These are phyloP conservation scores for Theristicus caerulescens DNA, from an alignment of 2,113 vertebrate genomes.

Conservation along the genomic window DNA sequence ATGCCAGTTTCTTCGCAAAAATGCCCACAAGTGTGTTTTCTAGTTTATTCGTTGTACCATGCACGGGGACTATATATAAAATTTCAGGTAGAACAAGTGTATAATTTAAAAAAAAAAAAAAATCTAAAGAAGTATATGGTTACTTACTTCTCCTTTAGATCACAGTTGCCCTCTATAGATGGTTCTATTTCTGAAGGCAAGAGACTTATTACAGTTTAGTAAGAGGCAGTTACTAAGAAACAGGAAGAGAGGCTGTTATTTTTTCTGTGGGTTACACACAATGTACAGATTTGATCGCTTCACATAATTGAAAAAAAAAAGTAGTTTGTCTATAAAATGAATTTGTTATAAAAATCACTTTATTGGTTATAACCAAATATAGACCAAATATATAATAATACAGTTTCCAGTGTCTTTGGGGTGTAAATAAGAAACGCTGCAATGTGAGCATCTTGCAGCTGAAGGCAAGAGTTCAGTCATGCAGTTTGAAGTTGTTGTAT, in stretches of 20 bases:
- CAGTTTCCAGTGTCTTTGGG: neutral
- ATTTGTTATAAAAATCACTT: neutral
- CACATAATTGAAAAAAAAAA: neutral
- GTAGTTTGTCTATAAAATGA: neutral
- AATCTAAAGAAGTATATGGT: neutral
- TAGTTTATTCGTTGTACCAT: neutral
- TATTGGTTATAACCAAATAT: neutral
- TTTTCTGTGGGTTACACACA: neutral
- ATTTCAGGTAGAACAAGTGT: neutral
- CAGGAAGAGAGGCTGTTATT: neutral
- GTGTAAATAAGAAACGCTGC: neutral
- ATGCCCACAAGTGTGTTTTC: rapidly evolving
- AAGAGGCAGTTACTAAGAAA: neutral
- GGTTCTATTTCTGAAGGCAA: neutral
- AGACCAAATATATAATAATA: too few species aligned
- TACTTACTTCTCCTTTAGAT: neutral
- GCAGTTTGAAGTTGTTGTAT: neutral
- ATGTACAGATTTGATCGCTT: neutral
- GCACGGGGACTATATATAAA: neutral
- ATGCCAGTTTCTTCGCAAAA: neutral
- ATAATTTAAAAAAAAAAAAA: neutral
- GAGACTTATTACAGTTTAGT: neutral
- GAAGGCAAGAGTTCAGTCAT: neutral
- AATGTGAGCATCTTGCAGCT: neutral
- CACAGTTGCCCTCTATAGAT: neutral